Evolutionary conservation across 2,113 vertebrate species (phyloP), one percentile per base, ranked within the genome.

Genomic region (Trematocara variabile): DNA sequence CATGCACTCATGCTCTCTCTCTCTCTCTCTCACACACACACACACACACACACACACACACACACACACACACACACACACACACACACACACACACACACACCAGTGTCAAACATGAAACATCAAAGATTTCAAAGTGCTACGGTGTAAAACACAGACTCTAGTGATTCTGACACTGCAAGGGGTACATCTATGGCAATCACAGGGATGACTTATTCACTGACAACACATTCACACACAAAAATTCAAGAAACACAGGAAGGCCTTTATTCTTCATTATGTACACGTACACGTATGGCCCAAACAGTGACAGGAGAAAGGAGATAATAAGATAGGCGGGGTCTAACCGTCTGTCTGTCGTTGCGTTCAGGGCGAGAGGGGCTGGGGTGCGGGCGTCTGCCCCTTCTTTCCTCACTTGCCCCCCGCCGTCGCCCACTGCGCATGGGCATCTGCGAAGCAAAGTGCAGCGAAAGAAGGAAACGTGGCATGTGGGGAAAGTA

Each of bases 341-440:
- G 73, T 85, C 94, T 95, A 88, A 96, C 96, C 90, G 95, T 94
- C 85, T 95, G 96, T 79, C 96, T 95, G 80, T 96, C 96, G 44
- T 86, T 96, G 86, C 95, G 94, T 83, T 96, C 96, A 63, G 95
- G 92, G 63, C 93, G 93, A 88, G 94, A 95, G 53, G 96, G 96
- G 83, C 96, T 97, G 85, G 94, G 70, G 90, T 96, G 96, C 6
- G 95, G 96, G 82, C 96, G 96, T 85, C 96, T 94, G 50, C 96
- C 96, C 96, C 97, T 95, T 94, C 96, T 94, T 92, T 94, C 94
- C 94, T 95, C 95, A 46, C 96, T 97, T 73, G 93, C 96, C 94
- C 96, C 96, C 85, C 97, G 95, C 91, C 96, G 93, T 77, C 96
- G 92, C 96, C 98, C 97, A 94, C 97, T 96, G 94, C 96, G 97